Base-by-base conservation (phyloP, 2,888 invertebrate genomes). In the Rhagonycha fulva region DNA sequence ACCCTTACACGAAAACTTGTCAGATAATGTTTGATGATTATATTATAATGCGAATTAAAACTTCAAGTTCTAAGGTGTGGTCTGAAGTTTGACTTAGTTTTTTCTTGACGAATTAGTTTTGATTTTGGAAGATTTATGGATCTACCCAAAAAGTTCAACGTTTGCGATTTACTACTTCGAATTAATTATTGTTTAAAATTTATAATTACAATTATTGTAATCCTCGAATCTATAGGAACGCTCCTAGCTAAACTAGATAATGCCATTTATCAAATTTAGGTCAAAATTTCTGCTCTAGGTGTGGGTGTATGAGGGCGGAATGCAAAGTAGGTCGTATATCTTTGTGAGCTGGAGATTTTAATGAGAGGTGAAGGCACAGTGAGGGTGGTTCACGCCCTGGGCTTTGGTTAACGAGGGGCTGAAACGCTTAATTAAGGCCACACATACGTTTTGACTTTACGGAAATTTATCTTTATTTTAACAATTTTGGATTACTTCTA, bases 381-480 rank as follows among this genome's bases (percentile, higher is more conserved):
- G 84, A 84, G 85, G 85, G 85, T 85, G 85, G 84, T 81, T 83
- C 77, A 75, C 83, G 84, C 85, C 84, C 78, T 30, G 74, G 83
- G 85, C 82, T 62, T 62, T 72, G 80, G 82, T 84, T 86, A 86
- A 86, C 86, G 85, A 86, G 85, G 84, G 84, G 83, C 80, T 85
- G 85, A 86, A 85, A 85, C 81, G 82, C 82, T 82, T 83, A 83
- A 84, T 85, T 83, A 82, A 80, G 79, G 78, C 79, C 80, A 78
- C 75, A 80, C 83, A 83, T 83, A 76, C 77, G 32, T 26, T 70
- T 70, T n/a, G 70, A 26, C 14, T 70, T 61, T 61, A 61, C 61
- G 14, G 70, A 47, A 23, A 26, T 70, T 14, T 32, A 14, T 19
- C 68, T 32, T 47, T 32, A 68, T 68, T 61, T 19, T 12, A 62